Evolutionary conservation across 1,140 invertebrate genomes (phyloP), one percentile per base, ranked within the genome.

Genomic region (Lordiphosa mommai): DNA sequence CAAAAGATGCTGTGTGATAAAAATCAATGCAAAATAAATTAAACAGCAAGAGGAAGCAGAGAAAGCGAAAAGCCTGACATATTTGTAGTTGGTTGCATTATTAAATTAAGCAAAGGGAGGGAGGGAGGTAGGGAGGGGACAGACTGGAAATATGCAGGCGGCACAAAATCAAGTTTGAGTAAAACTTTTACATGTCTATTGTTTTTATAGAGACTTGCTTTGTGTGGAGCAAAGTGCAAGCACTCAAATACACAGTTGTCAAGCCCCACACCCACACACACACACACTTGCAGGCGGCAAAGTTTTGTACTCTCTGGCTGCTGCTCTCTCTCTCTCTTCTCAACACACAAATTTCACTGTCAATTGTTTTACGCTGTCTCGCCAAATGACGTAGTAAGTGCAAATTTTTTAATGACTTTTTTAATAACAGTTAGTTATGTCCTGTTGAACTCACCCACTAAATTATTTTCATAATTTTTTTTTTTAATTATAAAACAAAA

Each of bases 1-100:
- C 46, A 51, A 33, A 34, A 47, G 64, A 68, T 51, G 55, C 64
- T 68, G 55, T 32, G 20, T 5, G 52, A 80, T 73, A 66, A 80
- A 80, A 80, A 80, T 80, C 74, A 80, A 80, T 80, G 76, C 61
- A 80, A 80, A 76, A 63, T 66, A 60, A 67, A 71, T 74, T 70
- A 74, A 56, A 50, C 41, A 56, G 47, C 17, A 32, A 52, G 40
- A 41, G 38, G 46, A 43, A 44, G 41, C 27, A 49, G 63, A 59
- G 71, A 82, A 74, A 80, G 76, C 76, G 33, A 70, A 71, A 74
- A 65, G 60, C 27, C 9, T 33, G 23, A 55, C 63, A 68, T 53
- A 60, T 53, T 52, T 50, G 43, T 53, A 49, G 44, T 59, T 50
- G 5, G 65, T 57, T 48, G 43, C 53, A 49, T 76, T 77, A 82